Percentiles rank a stretch among this genome's conserved stretches.
phyloP scores from a whole-genome alignment of 2,113 vertebrate species.

The Tetrao urogallus region DNA sequence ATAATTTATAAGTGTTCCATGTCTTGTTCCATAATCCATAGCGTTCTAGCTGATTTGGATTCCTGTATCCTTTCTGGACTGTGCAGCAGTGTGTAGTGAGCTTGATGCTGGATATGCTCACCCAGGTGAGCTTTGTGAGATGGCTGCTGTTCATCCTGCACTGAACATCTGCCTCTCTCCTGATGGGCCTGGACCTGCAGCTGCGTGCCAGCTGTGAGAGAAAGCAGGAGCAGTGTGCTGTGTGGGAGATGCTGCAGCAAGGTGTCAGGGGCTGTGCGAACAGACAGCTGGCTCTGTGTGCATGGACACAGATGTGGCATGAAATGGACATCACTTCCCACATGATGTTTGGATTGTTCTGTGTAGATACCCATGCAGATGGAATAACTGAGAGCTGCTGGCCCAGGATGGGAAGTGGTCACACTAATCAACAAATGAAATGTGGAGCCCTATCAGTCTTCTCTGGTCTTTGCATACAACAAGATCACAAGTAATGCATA shows the following conservation, averaged over 20 bases:
- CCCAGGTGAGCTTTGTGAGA: neutral
- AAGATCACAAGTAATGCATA: neutral
- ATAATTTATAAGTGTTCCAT: neutral
- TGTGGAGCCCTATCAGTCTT: neutral
- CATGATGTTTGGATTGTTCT: neutral
- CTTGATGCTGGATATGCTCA: neutral
- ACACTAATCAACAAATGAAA: neutral
- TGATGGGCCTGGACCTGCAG: neutral
- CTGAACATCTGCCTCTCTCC: neutral
- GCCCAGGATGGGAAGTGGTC: neutral
- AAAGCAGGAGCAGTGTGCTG: neutral
- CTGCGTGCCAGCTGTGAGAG: neutral
- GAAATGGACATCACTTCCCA: neutral
- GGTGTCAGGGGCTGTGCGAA: neutral
- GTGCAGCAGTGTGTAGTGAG: rapidly evolving
- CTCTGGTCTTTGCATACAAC: neutral
- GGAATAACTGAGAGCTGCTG: neutral
- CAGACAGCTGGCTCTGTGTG: neutral
- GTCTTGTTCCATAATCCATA: neutral
- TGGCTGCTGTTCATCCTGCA: neutral
- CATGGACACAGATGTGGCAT: neutral
- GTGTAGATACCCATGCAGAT: neutral
- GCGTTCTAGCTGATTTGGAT: neutral
- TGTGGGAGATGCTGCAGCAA: neutral
- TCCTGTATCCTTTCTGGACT: neutral